phyloP scores from a whole-genome alignment of 2,797 vertebrate genomes.

The Scyliorhinus canicula region DNA sequence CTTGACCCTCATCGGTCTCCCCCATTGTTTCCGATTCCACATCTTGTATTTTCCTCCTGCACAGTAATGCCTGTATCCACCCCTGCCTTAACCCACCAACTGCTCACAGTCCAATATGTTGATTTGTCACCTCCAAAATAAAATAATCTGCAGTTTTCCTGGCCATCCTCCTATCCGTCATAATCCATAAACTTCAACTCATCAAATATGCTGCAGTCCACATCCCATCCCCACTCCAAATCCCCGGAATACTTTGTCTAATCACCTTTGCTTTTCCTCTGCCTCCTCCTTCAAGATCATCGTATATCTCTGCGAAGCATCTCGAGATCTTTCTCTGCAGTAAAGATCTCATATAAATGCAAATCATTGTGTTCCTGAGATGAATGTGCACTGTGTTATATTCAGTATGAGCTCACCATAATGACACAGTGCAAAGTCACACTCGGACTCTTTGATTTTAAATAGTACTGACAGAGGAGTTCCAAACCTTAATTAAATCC shows the following conservation, averaged over 20 bases:
- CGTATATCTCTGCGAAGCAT: too few species aligned
- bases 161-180: neutral
- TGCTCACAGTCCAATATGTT: too few species aligned
- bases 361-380: neutral
- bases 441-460: neutral
- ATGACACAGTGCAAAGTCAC: neutral
- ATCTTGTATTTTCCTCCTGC: neutral
- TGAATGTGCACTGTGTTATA: neutral
- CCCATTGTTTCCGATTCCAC: neutral
- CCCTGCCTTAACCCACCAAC: too few species aligned
- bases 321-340: too few species aligned
- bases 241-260: too few species aligned
- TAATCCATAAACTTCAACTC: neutral
- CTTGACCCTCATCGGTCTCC: neutral
- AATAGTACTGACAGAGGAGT: neutral
- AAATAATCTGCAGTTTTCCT: neutral
- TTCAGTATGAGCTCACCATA: neutral
- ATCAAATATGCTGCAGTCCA: neutral
- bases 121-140: neutral
- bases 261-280: too few species aligned
- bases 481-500: conserved; percentile 9
- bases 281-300: too few species aligned
- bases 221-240: neutral
- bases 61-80: neutral
- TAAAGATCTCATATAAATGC: too few species aligned